Evolutionary conservation across 2,113 vertebrate species (phyloP).

Genomic region (Bujurquina vittata): DNA sequence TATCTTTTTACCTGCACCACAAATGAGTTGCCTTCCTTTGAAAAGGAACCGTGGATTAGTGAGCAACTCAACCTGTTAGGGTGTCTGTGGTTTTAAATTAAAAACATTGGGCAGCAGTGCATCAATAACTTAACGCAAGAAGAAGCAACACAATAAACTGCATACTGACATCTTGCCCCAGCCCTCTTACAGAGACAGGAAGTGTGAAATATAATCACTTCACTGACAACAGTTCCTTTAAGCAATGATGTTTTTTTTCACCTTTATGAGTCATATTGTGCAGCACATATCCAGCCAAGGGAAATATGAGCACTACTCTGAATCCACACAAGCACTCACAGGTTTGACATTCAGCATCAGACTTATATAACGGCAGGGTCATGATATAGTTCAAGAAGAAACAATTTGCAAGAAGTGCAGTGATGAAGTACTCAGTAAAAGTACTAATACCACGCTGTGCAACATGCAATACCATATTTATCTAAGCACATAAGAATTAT

Average conservation of each 20-base stretch:
- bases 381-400: background rate
- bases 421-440: background rate
- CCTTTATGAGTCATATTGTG: constrained; percentile 28
- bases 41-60: background rate
- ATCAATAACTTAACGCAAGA: background rate
- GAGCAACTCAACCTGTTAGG: background rate
- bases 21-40: background rate
- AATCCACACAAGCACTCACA: background rate
- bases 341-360: constrained; percentile 2
- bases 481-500: background rate
- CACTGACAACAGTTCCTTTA: background rate
- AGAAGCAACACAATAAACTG: background rate
- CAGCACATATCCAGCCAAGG: background rate
- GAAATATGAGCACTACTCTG: background rate
- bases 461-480: background rate
- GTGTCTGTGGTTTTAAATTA: background rate
- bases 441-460: background rate
- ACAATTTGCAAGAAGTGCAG: background rate
- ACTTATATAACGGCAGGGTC: background rate
- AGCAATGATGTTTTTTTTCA: background rate
- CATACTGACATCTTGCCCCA: background rate
- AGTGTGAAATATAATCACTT: background rate
- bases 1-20: too few relatives aligned
- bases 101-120: background rate
- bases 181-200: background rate